Base-by-base conservation (phyloP, 2,113 vertebrate species). In the Tenebrosternarchus preto region DNA sequence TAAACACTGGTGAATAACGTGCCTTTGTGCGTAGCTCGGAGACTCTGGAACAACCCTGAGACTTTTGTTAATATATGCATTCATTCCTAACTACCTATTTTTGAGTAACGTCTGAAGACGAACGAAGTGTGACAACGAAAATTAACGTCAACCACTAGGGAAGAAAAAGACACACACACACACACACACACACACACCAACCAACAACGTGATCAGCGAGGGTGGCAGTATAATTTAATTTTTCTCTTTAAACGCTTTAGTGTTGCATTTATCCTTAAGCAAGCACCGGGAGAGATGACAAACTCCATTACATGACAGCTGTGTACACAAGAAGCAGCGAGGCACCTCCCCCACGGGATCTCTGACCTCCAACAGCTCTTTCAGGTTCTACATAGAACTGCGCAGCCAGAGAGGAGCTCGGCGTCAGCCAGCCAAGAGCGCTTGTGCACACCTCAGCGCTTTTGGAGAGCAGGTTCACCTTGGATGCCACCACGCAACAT, bases 251-350 rank as follows among this genome's bases (percentile, higher is more conserved):
- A 80, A 80, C 50, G 50, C 53, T 66, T 75, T 46, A 67, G 46
- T 39, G 60, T 57, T 68, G 79, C 61, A 73, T 85, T 80, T 79
- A 83, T 86, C 82, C 82, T 31, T 59, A 74, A 68, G 79, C 19
- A 59, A 80, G 61, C 63, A n/a, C 50, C 0, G 24, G 20, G 22
- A 82, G 84, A 83, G 77, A 81, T 43, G 9, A 84, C 71, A 88
- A 82, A 82, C 88, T 89, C 85, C 82, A 87, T 91, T 78, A 89
- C 89, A 89, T 87, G 85, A 87, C 66, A 66, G 68, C 83, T 80
- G 67, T 12, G 68, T 73, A 85, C 87, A 88, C 66, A 87, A 87
- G 87, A 77, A 83, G 61, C 84, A 80, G 82, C 82, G 73, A 87
- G 89, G 90, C 87, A 81, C 77, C 39, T 70, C 86, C 87, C 88